These are phyloP conservation scores for Morinoia aosen DNA, from an alignment of 2,888 invertebrate species.

Conservation along the genomic window DNA sequence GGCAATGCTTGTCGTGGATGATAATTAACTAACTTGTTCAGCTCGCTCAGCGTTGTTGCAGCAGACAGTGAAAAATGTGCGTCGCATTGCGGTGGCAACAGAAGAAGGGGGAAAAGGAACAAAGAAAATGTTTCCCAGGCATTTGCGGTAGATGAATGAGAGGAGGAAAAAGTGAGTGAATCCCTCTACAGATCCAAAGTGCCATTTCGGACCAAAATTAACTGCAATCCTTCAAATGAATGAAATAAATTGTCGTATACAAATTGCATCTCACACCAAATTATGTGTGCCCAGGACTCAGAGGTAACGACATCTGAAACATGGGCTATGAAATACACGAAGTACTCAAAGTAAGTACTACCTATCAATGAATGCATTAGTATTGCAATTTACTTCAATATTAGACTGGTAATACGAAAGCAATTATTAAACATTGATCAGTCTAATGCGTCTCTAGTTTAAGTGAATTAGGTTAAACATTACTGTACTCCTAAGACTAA, in stretches of 20 bases:
- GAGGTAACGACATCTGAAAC: background rate
- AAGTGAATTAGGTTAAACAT: too few species aligned
- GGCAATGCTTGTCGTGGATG: background rate
- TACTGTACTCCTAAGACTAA: too few species aligned
- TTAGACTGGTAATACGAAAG: too few species aligned
- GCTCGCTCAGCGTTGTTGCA: background rate
- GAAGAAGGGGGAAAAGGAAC: conserved; percentile 4
- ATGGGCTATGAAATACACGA: background rate
- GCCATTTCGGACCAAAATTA: background rate
- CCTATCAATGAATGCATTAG: background rate
- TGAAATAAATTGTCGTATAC: background rate
- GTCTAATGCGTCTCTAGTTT: too few species aligned
- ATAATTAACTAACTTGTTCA: background rate
- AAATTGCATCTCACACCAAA: background rate
- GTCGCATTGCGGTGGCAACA: background rate
- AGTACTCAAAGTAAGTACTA: background rate
- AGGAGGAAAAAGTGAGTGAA: background rate
- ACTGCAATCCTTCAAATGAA: background rate
- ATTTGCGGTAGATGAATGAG: conserved; percentile 15
- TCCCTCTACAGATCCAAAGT: background rate
- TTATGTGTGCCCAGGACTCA: background rate
- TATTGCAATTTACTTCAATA: background rate
- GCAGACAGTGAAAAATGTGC: conserved; percentile 18
- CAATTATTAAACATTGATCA: too few species aligned
- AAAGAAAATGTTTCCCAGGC: conserved; percentile 1